Base-by-base conservation (phyloP, 2,113 vertebrate genomes). In the Dasyurus viverrinus region DNA sequence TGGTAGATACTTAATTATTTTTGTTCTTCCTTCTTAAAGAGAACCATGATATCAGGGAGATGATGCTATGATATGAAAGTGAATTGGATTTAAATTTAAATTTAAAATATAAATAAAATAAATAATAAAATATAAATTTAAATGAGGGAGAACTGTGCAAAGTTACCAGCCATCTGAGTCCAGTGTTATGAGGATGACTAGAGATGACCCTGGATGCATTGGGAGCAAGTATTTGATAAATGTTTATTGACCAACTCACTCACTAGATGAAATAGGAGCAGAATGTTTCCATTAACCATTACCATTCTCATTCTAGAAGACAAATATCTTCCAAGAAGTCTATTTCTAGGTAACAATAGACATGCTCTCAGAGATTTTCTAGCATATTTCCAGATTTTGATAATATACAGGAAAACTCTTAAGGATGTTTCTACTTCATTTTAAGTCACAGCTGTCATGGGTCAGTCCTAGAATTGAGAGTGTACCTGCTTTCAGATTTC, bases 291-390 rank as follows among this genome's bases (percentile, higher is more conserved):
- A 47, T 26, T 1, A 42, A 25, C 90, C n/a, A 10, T 25, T n/a
- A n/a, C 16, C 2, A 5, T 1, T 94, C 54, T 91, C 46, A 57
- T 76, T 93, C 95, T 46, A 52, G 91, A 46, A 52, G 57, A 95
- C 42, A 22, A 48, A 93, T 52, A 54, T 91, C 36, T 84, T 27
- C 24, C 36, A 93, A 60, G 27, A 30, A 94, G 94, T n/a, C n/a
- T 94, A 53, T 93, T 91, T 54, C 53, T 95, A 89, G 54, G 53
- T 76, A 53, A 2, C 46, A 92, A 90, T 47, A 89, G n/a, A 50
- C 25, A 93, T 60, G 0, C 50, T 92, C 57, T 9, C 48, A 93
- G 12, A 94, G 90, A 90, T 55, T 89, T 96, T 60, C 60, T 19
- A n/a, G 24, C 53, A 91, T 24, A 26, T 92, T 14, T 54, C 2